Evolutionary conservation across 23 tunicate genomes (phyloP).

Genomic region (Phallusia fumigata): DNA sequence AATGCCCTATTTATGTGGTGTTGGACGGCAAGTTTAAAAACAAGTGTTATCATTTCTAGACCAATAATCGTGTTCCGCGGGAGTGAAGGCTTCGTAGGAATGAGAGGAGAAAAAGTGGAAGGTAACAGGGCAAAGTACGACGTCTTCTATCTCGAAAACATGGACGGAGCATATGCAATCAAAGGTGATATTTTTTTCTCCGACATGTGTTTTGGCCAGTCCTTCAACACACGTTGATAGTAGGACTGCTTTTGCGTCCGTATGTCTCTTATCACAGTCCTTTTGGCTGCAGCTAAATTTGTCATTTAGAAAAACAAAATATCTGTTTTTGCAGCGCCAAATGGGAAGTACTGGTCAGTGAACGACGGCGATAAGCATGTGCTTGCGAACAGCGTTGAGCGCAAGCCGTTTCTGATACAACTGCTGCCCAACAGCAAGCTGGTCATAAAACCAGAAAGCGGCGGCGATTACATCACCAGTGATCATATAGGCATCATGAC

Average conservation of each 20-base stretch:
- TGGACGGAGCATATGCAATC: conserved; percentile 82
- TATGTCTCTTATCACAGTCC: too few relatives aligned
- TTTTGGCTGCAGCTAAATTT: too few relatives aligned
- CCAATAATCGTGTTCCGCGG: conserved; percentile 94
- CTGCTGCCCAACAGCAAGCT: conserved; percentile 72
- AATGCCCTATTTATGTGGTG: too few relatives aligned
- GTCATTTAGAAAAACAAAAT: too few relatives aligned
- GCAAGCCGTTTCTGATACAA: conserved; percentile 58
- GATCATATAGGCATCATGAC: conserved; percentile 88
- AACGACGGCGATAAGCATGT: conserved; percentile 50
- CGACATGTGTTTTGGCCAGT: too few relatives aligned
- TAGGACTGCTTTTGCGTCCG: too few relatives aligned
- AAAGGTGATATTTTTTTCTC: conserved; percentile 44
- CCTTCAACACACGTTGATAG: too few relatives aligned
- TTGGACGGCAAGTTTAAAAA: neutral
- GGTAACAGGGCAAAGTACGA: conserved; percentile 83
- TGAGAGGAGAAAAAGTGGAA: conserved; percentile 81
- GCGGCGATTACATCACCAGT: conserved; percentile 55
- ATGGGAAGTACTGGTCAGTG: conserved; percentile 80
- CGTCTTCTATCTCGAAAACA: conserved; percentile 73
- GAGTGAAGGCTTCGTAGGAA: conserved; percentile 66
- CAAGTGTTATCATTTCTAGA: conserved; percentile 21
- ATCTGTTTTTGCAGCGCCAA: conserved; percentile 71
- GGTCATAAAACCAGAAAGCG: conserved; percentile 66
- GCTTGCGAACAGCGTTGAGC: conserved; percentile 42